Evolutionary conservation across 2,888 invertebrate genomes (phyloP).

Genomic region (Antitype chi): DNA sequence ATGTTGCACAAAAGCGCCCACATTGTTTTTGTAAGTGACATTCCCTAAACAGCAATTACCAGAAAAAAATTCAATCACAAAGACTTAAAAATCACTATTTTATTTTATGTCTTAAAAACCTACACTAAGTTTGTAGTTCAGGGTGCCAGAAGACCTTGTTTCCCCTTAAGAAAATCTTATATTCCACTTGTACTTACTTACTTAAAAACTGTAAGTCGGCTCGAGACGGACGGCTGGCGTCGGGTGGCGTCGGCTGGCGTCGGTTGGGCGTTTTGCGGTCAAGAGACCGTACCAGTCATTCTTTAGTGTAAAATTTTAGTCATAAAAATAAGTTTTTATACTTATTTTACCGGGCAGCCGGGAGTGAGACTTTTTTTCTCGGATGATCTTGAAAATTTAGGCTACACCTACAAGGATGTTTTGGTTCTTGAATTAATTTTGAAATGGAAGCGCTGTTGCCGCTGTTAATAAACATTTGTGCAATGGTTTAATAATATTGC

Average conservation of each 20-base stretch:
- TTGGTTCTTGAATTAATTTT: neutral
- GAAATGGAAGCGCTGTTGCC: neutral
- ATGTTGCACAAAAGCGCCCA: neutral
- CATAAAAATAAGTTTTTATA: slow-evolving; percentile 15
- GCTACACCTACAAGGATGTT: neutral
- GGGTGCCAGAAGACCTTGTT: slow-evolving; percentile 20
- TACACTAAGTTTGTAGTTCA: slow-evolving; percentile 11
- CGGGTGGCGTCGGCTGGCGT: neutral
- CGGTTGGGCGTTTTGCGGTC: slow-evolving; percentile 46
- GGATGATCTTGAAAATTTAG: neutral
- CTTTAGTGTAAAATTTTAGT: slow-evolving; percentile 32
- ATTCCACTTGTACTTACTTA: slow-evolving; percentile 24
- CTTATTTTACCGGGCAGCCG: slow-evolving; percentile 3
- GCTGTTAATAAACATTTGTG: neutral
- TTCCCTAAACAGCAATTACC: neutral
- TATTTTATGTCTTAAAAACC: neutral
- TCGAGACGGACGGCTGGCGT: neutral
- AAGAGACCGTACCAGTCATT: slow-evolving; percentile 38
- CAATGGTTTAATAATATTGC: neutral
- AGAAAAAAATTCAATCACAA: neutral
- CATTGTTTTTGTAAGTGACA: neutral
- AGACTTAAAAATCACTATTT: neutral
- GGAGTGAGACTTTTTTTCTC: neutral
- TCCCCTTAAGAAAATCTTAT: slow-evolving; percentile 22
- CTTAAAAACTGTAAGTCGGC: slow-evolving; percentile 38